Evolutionary conservation across 2,888 invertebrate genomes (phyloP), one percentile per base, ranked within the genome.

Genomic region (Lycocerus yunnanus): DNA sequence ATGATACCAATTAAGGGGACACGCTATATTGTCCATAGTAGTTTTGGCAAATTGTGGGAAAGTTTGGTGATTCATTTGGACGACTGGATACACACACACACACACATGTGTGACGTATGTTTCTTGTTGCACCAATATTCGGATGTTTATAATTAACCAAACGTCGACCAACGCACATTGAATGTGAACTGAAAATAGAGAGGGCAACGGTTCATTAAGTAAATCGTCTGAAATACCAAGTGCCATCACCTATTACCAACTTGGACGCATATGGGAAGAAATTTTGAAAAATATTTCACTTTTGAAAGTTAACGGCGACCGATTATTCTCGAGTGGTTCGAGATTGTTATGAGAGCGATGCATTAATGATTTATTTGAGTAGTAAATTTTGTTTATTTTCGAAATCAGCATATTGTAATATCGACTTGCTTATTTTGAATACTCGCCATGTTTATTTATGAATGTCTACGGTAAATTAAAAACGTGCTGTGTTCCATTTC

Each of bases 121-220:
- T 74, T 76, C 73, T 76, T 73, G 72, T 76, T 70, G 72, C 75
- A 78, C 80, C 80, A 79, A 80, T 81, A 82, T 82, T 80, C 81
- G 68, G 77, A 82, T 80, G 82, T 83, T 84, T 83, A 83, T 83
- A 83, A 81, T 83, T 83, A 83, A 79, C 78, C 78, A 63, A 63
- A 75, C 75, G 79, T 75, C 78, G 81, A 81, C 83, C 83, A 82
- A 82, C 82, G 81, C 82, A 78, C 80, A 77, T 78, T 78, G 78
- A 78, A 78, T 80, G 81, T 79, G 77, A 81, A 81, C 84, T 83
- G 82, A 82, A 84, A 84, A 84, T 83, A 84, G 83, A 81, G 81
- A 80, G 82, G 83, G 83, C 83, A 84, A 83, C 80, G 84, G 82
- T 82, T 84, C 84, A 84, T 84, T 84, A 83, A 83, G 81, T 82